Evolutionary conservation across 2,888 invertebrate species (phyloP).

Genomic region (Catotricha subobsoleta): DNA sequence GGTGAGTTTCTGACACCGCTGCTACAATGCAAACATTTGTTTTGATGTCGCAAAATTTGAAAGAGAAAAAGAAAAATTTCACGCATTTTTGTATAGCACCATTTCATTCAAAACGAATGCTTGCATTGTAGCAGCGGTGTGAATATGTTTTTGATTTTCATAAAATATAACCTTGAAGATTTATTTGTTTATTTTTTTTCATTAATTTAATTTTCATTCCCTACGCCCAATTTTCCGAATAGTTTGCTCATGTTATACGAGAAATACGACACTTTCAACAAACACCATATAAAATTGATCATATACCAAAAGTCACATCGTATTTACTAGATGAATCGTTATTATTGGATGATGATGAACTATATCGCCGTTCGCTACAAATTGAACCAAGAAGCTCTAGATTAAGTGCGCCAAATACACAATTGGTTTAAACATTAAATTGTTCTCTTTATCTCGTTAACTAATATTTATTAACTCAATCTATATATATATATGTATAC

Average conservation of each 20-base stretch:
- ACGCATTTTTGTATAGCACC: no score
- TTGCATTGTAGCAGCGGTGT: not conserved
- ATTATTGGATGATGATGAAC: conserved; percentile 58
- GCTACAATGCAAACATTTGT: no score
- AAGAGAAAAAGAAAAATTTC: not conserved
- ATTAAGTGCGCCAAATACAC: conserved; percentile 15
- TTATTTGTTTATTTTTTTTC: not conserved
- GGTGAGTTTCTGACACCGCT: conserved; percentile 40
- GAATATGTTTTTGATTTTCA: not conserved
- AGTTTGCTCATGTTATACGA: conserved; percentile 84
- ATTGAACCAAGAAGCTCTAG: conserved; percentile 52
- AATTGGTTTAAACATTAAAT: conserved; percentile 13
- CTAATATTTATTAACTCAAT: no score
- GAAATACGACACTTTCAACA: conserved; percentile 84
- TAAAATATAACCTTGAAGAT: not conserved
- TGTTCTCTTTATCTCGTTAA: no score
- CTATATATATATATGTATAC: no score
- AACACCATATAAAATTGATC: conserved; percentile 78
- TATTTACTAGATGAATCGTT: conserved; percentile 66
- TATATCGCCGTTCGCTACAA: conserved; percentile 64
- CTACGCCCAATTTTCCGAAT: conserved; percentile 13
- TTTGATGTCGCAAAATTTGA: not conserved
- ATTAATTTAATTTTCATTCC: not conserved
- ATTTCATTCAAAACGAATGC: not conserved
- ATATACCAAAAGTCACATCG: conserved; percentile 53